Evolutionary conservation across 2,888 invertebrate genomes (phyloP).

Genomic region (Polydrusus pterygomalis): DNA sequence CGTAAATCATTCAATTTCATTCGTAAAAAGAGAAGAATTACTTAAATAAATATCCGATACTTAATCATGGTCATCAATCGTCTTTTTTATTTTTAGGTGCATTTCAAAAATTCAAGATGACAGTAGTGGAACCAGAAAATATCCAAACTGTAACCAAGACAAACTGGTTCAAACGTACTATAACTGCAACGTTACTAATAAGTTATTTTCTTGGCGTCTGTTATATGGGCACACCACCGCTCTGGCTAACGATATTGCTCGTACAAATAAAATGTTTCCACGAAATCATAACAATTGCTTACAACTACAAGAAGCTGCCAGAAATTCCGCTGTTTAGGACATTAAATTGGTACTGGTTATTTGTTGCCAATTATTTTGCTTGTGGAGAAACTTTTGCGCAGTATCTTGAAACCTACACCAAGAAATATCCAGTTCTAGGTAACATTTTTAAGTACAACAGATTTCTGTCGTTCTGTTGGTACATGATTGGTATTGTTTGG

Average conservation of each 20-base stretch:
- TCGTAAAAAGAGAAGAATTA: too few species aligned
- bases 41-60: too few species aligned
- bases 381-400: conserved; percentile 95
- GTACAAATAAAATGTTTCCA: conserved; percentile 99
- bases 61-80: too few species aligned
- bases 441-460: conserved; percentile 96
- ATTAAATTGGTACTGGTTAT: conserved; percentile 97
- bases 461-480: conserved; percentile 96
- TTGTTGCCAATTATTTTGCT: conserved; percentile 98
- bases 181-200: conserved; percentile 96
- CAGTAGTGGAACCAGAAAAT: conserved; percentile 8
- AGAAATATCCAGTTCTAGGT: conserved; percentile 75
- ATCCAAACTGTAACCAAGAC: conserved; percentile 41
- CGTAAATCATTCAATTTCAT: too few species aligned
- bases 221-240: conserved; percentile 92
- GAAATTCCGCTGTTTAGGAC: conserved; percentile 90
- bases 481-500: conserved; percentile 96
- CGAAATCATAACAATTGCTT: conserved; percentile 98
- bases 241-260: conserved; percentile 93
- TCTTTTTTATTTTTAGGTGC: not conserved
- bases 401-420: conserved; percentile 79
- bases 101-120: not conserved
- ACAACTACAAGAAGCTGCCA: conserved; percentile 95
- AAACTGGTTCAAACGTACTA: conserved; percentile 84
- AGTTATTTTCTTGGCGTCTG: conserved; percentile 91